Evolutionary conservation across 2,888 invertebrate species (phyloP), one percentile per base, ranked within the genome.

Genomic region (Candidula unifasciata): DNA sequence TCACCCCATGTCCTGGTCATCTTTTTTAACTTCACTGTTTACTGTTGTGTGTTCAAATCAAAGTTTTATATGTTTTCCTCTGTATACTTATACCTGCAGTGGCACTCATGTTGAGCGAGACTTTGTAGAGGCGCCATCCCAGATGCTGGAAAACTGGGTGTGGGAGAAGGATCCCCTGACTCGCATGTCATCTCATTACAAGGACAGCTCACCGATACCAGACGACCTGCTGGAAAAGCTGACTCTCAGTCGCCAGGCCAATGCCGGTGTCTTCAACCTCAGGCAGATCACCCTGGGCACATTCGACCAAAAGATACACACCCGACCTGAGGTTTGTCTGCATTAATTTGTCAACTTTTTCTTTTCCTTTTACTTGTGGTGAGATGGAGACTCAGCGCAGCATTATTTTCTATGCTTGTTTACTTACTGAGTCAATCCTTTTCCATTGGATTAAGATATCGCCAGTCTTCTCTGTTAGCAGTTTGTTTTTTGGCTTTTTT

Each of bases 111-210:
- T 95, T 8, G 95, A 95, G 87, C 89, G 94, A 68, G 95, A 95
- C 89, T 95, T 95, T 91, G 93, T 95, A n/a, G 95, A 95, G 88
- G 94, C 94, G 1, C 94, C 94, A 13, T 94, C 94, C 5, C 94
- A 94, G 91, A 94, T 95, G 94, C 89, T 95, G 86, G 95, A 95
- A 90, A 95, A 95, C 90, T 95, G 95, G 95, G 94, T 94, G 37
- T 95, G 95, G 95, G 93, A 94, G 88, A 90, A 91, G 80, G 94
- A 94, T 76, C 93, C 94, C 5, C 90, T 95, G 21, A 86, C 88
- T 37, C 90, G 92, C 60, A 94, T 95, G 94, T 95, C 94, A 6
- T 88, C 89, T 44, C 95, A 95, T 88, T 94, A 94, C 89, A 91
- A 93, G 87, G 90, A 91, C 77, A 90, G 91, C 37, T 89, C 87